A percentile compares a stretch with the other conserved stretches of the same genome.
Conservation (phyloP, 1,140 invertebrate genomes). For the Rhizoglyphus robini region DNA sequence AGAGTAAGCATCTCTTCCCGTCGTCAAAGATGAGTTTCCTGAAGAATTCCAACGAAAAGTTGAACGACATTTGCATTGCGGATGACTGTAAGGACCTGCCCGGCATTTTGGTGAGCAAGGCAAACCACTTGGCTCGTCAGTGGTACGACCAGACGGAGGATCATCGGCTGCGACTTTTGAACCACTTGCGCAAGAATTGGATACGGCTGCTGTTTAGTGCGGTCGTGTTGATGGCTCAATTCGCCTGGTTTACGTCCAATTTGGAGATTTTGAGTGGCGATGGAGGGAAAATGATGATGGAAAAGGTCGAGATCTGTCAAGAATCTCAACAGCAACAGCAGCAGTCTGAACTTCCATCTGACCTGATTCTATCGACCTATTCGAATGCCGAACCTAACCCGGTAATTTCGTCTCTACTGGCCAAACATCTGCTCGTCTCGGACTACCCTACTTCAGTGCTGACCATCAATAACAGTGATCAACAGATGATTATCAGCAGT, state of each 20-base stretch:
- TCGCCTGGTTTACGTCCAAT: neutral
- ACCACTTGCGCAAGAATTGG: neutral
- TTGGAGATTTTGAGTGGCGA: neutral
- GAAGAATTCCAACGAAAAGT: constrained; percentile 3
- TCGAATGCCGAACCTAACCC: neutral
- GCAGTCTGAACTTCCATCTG: neutral
- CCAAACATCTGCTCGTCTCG: neutral
- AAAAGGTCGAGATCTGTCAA: neutral
- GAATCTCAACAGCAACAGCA: neutral
- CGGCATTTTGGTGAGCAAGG: neutral
- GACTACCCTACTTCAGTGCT: neutral
- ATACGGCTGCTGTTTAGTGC: neutral
- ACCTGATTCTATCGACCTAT: neutral
- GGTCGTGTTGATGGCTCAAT: neutral
- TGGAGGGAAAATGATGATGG: neutral
- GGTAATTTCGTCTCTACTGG: neutral
- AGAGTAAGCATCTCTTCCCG: neutral
- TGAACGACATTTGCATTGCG: neutral
- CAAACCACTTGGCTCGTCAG: neutral
- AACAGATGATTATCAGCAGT: too few species aligned
- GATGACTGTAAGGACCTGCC: neutral
- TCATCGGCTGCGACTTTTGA: neutral
- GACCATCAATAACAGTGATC: neutral
- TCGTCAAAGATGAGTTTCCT: neutral
- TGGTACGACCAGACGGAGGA: neutral